Percentiles rank a stretch among this genome's conserved stretches.
Conservation (phyloP, 2,797 vertebrate genomes). For the Apogon talboti region DNA sequence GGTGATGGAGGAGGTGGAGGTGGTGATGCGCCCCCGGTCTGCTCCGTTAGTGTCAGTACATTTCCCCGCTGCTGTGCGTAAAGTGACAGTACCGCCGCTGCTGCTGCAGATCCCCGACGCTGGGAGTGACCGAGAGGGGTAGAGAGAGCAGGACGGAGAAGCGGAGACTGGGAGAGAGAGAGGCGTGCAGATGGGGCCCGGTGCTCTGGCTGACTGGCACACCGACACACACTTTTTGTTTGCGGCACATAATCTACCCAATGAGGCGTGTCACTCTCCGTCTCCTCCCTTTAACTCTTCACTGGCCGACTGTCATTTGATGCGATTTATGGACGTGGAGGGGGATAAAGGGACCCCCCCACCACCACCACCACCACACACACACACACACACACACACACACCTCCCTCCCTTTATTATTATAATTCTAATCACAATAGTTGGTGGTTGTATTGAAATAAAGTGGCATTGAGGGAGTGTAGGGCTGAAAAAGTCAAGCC, state of each 20-base stretch:
- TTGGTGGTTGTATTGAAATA: constrained; percentile 51
- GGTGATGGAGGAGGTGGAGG: constrained; percentile 40
- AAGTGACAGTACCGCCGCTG: constrained; percentile 66
- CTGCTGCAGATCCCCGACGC: constrained; percentile 54
- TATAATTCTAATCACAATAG: constrained; percentile 68
- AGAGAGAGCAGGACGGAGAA: no score
- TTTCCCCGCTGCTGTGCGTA: constrained; percentile 80
- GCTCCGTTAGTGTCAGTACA: constrained; percentile 79
- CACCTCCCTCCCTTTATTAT: constrained; percentile 52
- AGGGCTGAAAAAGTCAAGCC: background rate
- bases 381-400: background rate
- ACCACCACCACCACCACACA: background rate
- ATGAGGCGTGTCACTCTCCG: constrained; percentile 97
- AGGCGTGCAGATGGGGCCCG: constrained; percentile 91
- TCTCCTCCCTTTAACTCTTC: constrained; percentile 98
- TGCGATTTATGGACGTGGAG: constrained; percentile 63
- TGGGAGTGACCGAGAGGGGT: constrained; percentile 38
- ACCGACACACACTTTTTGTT: constrained; percentile 99
- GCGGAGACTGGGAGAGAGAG: constrained; percentile 44
- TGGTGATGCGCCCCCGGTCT: constrained; percentile 51
- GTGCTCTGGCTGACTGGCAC: constrained; percentile 93
- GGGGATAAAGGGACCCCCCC: constrained; percentile 36
- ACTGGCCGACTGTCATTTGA: constrained; percentile 76
- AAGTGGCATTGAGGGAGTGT: constrained; percentile 47
- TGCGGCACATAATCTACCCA: constrained; percentile 98